These are phyloP conservation scores for Sarcoramphus papa DNA, from an alignment of 2,797 vertebrate genomes.

Conservation along the genomic window DNA sequence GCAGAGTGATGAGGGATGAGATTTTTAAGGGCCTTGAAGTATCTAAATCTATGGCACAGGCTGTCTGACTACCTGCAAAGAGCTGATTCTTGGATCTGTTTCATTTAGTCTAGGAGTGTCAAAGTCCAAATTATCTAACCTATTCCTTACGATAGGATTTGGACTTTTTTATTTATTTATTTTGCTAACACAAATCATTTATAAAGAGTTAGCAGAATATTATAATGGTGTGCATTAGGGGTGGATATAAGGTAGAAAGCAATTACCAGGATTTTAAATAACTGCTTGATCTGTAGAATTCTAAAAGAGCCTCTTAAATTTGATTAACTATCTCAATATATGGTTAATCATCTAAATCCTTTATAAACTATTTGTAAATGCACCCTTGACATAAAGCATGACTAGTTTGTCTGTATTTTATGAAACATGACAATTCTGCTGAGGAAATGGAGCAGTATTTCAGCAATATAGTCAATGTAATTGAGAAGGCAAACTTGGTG, in stretches of 20 bases:
- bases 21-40: conserved; percentile 3
- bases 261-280: conserved; percentile 49
- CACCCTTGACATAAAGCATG: background rate
- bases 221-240: background rate
- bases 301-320: conserved; percentile 45
- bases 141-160: background rate
- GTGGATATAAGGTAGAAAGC: background rate
- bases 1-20: background rate
- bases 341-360: conserved; percentile 43
- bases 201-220: background rate
- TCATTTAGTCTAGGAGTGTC: background rate
- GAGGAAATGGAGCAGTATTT: conserved; percentile 27
- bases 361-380: conserved; percentile 49
- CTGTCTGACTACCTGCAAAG: background rate
- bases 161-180: background rate
- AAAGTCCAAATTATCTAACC: background rate
- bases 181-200: background rate
- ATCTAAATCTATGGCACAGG: background rate
- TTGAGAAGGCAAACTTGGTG: background rate
- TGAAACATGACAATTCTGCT: conserved; percentile 16
- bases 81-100: conserved; percentile 8
- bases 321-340: conserved; percentile 45
- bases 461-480: background rate
- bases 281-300: conserved; percentile 23
- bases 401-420: background rate